Evolutionary conservation across 2,888 invertebrate genomes (phyloP), one percentile per base, ranked within the genome.

Genomic region (Xylophagus ater): DNA sequence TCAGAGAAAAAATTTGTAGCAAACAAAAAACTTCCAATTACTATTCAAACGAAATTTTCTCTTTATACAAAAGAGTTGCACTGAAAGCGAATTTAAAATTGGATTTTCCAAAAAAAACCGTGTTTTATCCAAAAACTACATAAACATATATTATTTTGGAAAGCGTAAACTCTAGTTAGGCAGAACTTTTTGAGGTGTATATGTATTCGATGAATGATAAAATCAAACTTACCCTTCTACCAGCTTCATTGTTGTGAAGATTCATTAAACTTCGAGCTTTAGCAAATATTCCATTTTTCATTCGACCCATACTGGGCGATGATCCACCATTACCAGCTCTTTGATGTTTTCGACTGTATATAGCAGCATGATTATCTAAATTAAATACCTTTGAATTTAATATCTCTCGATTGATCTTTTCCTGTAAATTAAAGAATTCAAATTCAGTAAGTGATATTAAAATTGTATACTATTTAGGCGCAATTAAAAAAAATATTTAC

Each of bases 201-300:
- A 12, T 26, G n/a, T 3, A 13, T 26, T 10, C 6, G 26, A 18
- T 35, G 10, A 21, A 14, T 29, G 12, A 23, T 21, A 30, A 14
- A 34, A 23, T 15, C 12, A 15, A 20, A 65, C 78, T 73, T 70
- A 96, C 94, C 78, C 92, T 73, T 58, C 97, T 70, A 9, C 97
- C 97, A 24, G 94, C 97, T 63, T 98, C 94, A 64, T 97, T 98
- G 68, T 97, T 97, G 64, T 96, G 94, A 38, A 96, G 69, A 69
- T 97, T 96, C 90, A 97, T 96, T 47, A 96, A 71, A 57, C 86
- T 82, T 26, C 88, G 69, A 2, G 89, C 92, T 49, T 65, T 65
- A 18, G 47, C 48, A 26, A 55, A 51, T 40, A 53, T 46, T 15
- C 52, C 45, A 43, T 51, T 57, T 45, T 57, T 58, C 46, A 54